These are phyloP conservation scores for Hippasteria phrygiana DNA, from an alignment of 53 echinoderm and acorn worm genomes.

Conservation along the genomic window DNA sequence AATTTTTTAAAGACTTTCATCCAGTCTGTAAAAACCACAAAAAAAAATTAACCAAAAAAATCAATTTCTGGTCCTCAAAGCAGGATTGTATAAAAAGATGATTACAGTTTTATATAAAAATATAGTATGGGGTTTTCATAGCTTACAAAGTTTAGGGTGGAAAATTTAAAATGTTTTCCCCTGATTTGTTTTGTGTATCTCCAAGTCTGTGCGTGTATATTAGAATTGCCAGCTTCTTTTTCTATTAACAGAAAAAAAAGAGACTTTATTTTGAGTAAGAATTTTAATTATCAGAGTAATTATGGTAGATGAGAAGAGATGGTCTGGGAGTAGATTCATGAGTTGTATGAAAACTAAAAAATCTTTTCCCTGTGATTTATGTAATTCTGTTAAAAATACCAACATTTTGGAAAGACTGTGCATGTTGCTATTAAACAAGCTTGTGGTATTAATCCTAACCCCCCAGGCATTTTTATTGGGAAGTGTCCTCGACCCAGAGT, in stretches of 20 bases:
- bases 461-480: too few species aligned
- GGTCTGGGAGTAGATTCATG: background rate
- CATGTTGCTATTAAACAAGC: too few species aligned
- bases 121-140: background rate
- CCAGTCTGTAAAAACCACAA: too few species aligned
- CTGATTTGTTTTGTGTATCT: background rate
- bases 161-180: background rate
- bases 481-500: too few species aligned
- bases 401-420: too few species aligned
- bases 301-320: background rate
- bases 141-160: background rate
- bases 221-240: slow-evolving; percentile 47
- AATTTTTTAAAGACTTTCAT: too few species aligned
- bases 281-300: slow-evolving; percentile 52
- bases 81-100: too few species aligned
- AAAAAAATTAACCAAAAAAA: too few species aligned
- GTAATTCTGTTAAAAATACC: too few species aligned
- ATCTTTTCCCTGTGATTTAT: too few species aligned
- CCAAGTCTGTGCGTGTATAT: slow-evolving; percentile 43
- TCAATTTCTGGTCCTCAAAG: too few species aligned
- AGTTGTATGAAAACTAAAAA: background rate
- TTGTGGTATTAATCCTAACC: too few species aligned
- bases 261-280: slow-evolving; percentile 51
- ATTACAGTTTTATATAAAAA: background rate
- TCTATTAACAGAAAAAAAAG: slow-evolving; percentile 15